A percentile compares a stretch with the other conserved stretches of the same genome.
Conservation (phyloP, 2,113 vertebrate species). For the Reinhardtius hippoglossoides region DNA sequence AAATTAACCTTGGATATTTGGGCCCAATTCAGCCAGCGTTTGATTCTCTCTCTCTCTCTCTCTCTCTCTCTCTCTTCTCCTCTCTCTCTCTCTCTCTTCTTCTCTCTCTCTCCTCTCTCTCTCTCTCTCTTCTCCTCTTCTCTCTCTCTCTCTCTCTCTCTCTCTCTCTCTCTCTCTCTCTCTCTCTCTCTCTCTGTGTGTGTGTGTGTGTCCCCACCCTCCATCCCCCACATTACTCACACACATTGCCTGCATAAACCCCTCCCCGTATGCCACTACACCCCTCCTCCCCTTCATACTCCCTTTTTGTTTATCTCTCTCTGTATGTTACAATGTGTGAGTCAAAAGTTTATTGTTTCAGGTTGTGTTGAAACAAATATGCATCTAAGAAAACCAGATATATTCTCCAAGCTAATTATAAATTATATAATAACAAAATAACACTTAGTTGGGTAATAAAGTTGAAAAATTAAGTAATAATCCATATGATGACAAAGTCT, state of each 20-base stretch:
- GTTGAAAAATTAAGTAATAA: not conserved
- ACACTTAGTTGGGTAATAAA: too few relatives aligned
- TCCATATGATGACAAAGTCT: not conserved
- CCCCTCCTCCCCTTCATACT: constrained; percentile 14
- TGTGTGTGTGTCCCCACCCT: constrained; percentile 56
- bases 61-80: constrained; percentile 75
- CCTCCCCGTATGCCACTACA: constrained; percentile 30
- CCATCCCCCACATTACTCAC: constrained; percentile 14
- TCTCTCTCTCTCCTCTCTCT: constrained; percentile 72
- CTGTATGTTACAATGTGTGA: constrained; percentile 78
- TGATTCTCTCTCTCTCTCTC: constrained; percentile 87
- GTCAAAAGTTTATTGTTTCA: constrained; percentile 86
- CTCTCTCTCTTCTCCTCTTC: constrained; percentile 59
- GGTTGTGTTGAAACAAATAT: constrained; percentile 74
- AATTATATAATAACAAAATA: too few relatives aligned
- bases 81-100: constrained; percentile 75
- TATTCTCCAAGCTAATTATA: too few relatives aligned
- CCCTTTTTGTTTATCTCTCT: constrained; percentile 60
- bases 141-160: constrained; percentile 73
- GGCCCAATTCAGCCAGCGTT: constrained; percentile 98
- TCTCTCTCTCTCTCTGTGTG: constrained; percentile 72
- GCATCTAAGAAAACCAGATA: not conserved
- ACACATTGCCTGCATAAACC: constrained; percentile 46
- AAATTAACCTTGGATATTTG: constrained; percentile 99
- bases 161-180: constrained; percentile 69